phyloP scores from a whole-genome alignment of 2,888 invertebrate genomes.

The Metacarcinus magister region DNA sequence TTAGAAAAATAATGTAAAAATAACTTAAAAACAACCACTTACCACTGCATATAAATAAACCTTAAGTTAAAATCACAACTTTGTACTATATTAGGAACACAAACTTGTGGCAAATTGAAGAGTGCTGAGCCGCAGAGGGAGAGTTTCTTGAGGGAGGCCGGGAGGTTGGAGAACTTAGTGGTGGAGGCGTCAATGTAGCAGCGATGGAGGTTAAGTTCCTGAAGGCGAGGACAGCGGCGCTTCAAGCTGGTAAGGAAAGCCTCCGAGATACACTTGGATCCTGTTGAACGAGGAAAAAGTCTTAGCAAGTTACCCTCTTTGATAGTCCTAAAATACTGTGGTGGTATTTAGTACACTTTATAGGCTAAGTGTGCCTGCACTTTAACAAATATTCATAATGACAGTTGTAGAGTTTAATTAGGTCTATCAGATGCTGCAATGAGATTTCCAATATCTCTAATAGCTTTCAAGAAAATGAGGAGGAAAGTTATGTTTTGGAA shows the following conservation, averaged over 20 bases:
- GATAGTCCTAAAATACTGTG: background rate
- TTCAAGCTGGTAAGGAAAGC: slow-evolving; percentile 77
- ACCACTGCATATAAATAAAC: background rate
- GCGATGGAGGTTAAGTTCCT: slow-evolving; percentile 78
- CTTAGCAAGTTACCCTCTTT: background rate
- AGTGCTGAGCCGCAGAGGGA: slow-evolving; percentile 76
- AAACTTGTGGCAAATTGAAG: slow-evolving; percentile 75
- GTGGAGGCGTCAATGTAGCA: slow-evolving; percentile 77
- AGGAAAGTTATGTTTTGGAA: too few species aligned
- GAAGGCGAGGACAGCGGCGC: slow-evolving; percentile 74
- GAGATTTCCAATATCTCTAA: too few species aligned
- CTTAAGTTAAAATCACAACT: background rate
- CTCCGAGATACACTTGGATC: slow-evolving; percentile 75
- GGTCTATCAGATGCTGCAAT: too few species aligned
- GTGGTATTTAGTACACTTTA: too few species aligned
- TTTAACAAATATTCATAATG: too few species aligned
- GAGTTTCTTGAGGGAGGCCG: slow-evolving; percentile 73
- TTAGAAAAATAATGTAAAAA: background rate
- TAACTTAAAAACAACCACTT: background rate
- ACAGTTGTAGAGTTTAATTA: too few species aligned
- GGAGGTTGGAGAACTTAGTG: slow-evolving; percentile 74
- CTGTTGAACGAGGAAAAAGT: background rate
- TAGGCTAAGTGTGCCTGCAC: too few species aligned
- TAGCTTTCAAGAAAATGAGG: too few species aligned
- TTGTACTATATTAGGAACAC: background rate